These are phyloP conservation scores for Thermophis baileyi DNA, from an alignment of 2,113 vertebrate species.

Conservation along the genomic window DNA sequence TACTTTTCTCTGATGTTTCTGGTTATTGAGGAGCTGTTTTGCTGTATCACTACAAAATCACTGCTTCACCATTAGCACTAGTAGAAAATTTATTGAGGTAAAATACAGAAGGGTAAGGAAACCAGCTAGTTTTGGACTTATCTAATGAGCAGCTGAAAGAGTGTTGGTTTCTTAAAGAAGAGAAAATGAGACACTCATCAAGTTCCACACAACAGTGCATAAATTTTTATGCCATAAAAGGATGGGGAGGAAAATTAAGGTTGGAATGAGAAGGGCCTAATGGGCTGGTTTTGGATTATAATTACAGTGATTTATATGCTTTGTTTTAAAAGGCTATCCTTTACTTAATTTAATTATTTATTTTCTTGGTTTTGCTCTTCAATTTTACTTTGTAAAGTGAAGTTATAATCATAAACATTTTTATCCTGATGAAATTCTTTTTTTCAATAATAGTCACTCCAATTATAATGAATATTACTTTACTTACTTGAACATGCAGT, in stretches of 20 bases:
- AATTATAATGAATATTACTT: background rate
- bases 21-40: background rate
- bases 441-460: background rate
- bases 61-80: background rate
- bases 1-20: background rate
- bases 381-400: background rate
- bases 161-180: background rate
- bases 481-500: background rate
- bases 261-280: background rate
- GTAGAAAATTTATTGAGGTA: background rate
- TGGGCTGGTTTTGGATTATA: background rate
- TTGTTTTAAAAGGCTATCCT: background rate
- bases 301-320: background rate
- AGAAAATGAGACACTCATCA: background rate
- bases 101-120: background rate
- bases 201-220: background rate
- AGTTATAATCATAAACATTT: background rate
- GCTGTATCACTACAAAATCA: background rate
- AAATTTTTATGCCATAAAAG: no score
- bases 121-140: background rate
- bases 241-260: background rate
- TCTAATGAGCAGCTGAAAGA: background rate
- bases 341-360: background rate
- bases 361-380: background rate
- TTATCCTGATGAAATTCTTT: background rate